Evolutionary conservation across 2,113 vertebrate genomes (phyloP), one percentile per base, ranked within the genome.

Genomic region (Cettia cetti): DNA sequence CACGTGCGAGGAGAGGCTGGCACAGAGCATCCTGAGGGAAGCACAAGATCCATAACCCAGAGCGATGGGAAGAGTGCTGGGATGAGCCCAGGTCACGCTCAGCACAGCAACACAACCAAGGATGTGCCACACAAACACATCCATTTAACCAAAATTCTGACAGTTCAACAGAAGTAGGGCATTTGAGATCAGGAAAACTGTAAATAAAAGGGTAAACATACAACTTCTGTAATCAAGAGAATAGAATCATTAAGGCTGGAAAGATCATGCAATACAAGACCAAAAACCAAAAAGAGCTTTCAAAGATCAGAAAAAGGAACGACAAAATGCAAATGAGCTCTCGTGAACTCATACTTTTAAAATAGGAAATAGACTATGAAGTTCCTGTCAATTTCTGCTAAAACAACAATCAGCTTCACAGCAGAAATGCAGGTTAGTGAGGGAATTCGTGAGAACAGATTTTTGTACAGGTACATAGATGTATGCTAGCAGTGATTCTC

Each of bases 11-110:
- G 70, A 79, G 12, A 54, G 19, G 52, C 68, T 94, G 92, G 94
- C 87, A 96, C 2, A 6, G 68, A 96, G 59, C 93, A 47, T 70
- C 96, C 86, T 93, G 94, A 63, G 92, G 68, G 37, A 76, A 92
- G 78, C 56, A 22, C 20, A 8, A 35, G 64, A 54, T 33, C 27
- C 45, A 59, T 63, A 61, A 23, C 17, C 10, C 30, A 40, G 81
- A 44, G 85, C 15, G 0, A 54, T 0, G 39, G 13, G 77, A n/a
- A 30, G n/a, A 1, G 42, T 1, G 2, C 16, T 1, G 26, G 2
- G 54, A 88, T 4, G 30, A 68, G 63, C 59, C 49, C 35, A 4
- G 50, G 47, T 40, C 72, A 37, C 0, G 0, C 31, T 24, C 8
- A 3, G 60, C 60, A 40, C 5, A 65, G 39, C 7, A 28, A 33